Evolutionary conservation across 2,888 invertebrate genomes (phyloP), one percentile per base, ranked within the genome.

Genomic region (Xestia sexstrigata): DNA sequence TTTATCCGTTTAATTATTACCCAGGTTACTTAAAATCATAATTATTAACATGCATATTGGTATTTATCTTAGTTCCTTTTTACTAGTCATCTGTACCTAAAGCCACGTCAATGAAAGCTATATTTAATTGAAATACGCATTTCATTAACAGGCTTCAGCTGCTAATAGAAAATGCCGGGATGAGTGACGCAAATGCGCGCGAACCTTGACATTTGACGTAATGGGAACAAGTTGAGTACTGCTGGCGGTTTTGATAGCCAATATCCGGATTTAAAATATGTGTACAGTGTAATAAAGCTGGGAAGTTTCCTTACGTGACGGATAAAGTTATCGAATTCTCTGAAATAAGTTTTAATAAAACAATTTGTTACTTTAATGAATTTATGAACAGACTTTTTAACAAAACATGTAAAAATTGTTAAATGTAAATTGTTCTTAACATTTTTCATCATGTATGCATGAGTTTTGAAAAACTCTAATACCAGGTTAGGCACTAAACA

Each of bases 141-240:
- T 84, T 81, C 74, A 83, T 79, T 79, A 81, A 60, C 79, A 55
- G 81, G 83, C 74, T 81, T 82, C 85, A 73, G 68, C 67, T 77
- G 67, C 70, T 84, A 78, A 87, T 79, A 76, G 72, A 76, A 81
- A 83, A 79, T 65, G 83, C 73, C 79, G 79, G 84, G 78, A 76
- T 75, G 78, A 72, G 35, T 89, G 89, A 89, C 88, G 90, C 74
- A 88, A 88, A 85, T 81, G 74, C 67, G 76, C 72, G 84, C 73
- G 88, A 90, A 88, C 91, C 82, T 82, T 91, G 91, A 88, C 89
- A 91, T 91, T 91, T 88, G 30, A 76, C 68, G 67, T 74, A 70
- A 74, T 78, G 69, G 76, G 69, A 66, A 68, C 70, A 68, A 76
- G 60, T 71, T 67, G 71, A 30, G 63, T 81, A 35, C 76, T 69